Conservation (phyloP, 1,140 invertebrate genomes). For the Melipona quadrifasciata region DNA sequence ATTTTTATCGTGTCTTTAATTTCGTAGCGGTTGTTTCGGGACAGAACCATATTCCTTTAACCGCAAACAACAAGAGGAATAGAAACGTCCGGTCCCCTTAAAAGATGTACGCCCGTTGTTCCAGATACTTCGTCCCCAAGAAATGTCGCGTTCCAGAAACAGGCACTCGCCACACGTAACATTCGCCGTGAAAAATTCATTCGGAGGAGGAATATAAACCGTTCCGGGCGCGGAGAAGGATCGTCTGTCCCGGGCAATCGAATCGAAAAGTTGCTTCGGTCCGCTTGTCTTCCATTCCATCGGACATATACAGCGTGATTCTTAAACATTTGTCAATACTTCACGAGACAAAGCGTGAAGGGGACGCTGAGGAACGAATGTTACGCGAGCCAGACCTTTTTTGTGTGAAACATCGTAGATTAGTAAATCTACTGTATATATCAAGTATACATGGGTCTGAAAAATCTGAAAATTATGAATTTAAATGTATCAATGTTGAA, state of each 20-base stretch:
- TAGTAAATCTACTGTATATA: neutral
- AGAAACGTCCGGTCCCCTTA: neutral
- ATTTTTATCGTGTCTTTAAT: conserved; percentile 34
- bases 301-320: neutral
- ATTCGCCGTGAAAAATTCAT: conserved; percentile 40
- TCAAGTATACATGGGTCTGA: no score
- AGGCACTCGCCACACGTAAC: conserved; percentile 26
- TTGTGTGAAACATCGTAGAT: neutral
- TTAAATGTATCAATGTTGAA: no score
- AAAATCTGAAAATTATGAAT: no score
- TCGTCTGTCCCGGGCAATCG: conserved; percentile 25
- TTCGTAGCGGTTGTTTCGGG: neutral
- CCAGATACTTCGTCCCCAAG: conserved; percentile 19
- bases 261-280: conserved; percentile 18
- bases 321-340: neutral
- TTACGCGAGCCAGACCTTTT: neutral
- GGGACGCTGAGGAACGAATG: neutral
- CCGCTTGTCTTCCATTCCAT: neutral
- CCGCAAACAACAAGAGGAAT: conserved; percentile 31
- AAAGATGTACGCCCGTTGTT: conserved; percentile 42
- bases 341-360: neutral
- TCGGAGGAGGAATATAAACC: conserved; percentile 7
- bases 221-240: conserved; percentile 2
- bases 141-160: conserved; percentile 20
- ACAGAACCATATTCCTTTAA: conserved; percentile 10